Base-by-base conservation (phyloP, 2,113 vertebrate genomes). In the Ciconia boyciana region DNA sequence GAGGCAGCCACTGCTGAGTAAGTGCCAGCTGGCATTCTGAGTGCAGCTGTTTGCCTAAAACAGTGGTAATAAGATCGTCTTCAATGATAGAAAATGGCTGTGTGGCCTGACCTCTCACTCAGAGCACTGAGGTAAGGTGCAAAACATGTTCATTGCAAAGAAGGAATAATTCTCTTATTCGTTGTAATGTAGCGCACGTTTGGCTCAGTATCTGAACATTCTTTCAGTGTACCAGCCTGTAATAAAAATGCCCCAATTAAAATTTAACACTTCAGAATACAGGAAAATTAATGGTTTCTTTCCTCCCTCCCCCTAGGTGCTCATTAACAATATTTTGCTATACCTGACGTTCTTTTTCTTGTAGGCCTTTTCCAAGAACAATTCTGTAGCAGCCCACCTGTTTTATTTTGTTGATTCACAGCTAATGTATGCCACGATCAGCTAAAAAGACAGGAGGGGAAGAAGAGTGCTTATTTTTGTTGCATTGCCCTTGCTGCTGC, bases 201-300 rank as follows among this genome's bases (percentile, higher is more conserved):
- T 88, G 77, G 55, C 86, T 74, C 31, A 74, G 36, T 18, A 25
- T 83, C 78, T 86, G 71, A 86, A 74, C 62, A 48, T 76, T 95
- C 57, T 79, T 94, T 52, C 61, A 44, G 39, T 70, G 51, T 90
- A 62, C 62, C 18, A 65, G n/a, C 29, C 83, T 94, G 69, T 69
- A 94, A 82, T 70, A 87, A 89, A 94, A 92, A 77, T 85, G n/a
- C 26, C 32, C 58, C 75, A 95, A 92, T 94, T 95, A 94, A 94
- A 94, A 95, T 89, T n/a, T 93, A 97, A 94, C 81, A 91, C 93
- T 90, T 79, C 74, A 94, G 46, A 93, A 89, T 93, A 54, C 58
- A 87, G 49, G 75, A 82, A 90, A 94, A 94, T 85, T 82, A 96
- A 85, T 72, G 41, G 25, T 62, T 96, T 91, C 62, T 61, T 83